These are phyloP conservation scores for Glossosoma conforme DNA, from an alignment of 1,140 invertebrate genomes.

Conservation along the genomic window DNA sequence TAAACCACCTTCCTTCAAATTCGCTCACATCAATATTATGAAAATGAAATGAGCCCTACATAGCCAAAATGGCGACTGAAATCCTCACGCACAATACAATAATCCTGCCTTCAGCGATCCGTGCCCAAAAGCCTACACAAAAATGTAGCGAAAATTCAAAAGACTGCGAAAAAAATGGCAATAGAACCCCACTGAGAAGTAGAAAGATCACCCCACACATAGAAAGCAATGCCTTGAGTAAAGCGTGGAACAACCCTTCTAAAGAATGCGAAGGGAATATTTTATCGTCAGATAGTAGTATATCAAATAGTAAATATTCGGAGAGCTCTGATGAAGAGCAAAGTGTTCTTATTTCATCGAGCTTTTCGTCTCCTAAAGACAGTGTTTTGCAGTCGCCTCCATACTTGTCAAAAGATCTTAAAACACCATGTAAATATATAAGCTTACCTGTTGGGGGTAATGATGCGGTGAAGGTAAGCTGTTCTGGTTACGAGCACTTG, in stretches of 20 bases:
- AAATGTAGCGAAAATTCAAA: too few species aligned
- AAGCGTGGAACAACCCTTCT: slow-evolving; percentile 3
- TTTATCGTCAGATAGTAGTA: slow-evolving; percentile 4
- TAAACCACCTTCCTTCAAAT: too few species aligned
- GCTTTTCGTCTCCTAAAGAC: slow-evolving; percentile 3
- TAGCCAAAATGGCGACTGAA: too few species aligned
- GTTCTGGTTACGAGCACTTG: slow-evolving; percentile 18
- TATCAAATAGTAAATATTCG: slow-evolving; percentile 12
- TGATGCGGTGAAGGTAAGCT: slow-evolving; percentile 5
- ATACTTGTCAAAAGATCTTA: slow-evolving; percentile 4
- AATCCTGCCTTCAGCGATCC: too few species aligned
- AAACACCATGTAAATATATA: slow-evolving; percentile 16
- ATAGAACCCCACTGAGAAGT: slow-evolving; percentile 3
- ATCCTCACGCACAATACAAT: too few species aligned
- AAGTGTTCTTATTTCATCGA: slow-evolving; percentile 14
- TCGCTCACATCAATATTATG: too few species aligned
- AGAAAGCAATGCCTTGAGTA: neutral
- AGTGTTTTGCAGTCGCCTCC: neutral
- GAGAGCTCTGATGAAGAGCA: slow-evolving; percentile 9
- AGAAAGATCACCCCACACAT: slow-evolving; percentile 4
- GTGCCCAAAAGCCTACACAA: too few species aligned
- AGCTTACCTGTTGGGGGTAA: neutral
- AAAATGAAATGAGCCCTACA: too few species aligned
- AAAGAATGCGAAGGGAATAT: slow-evolving; percentile 7
- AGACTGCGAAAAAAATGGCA: slow-evolving; percentile 2